Evolutionary conservation across 2,113 vertebrate genomes (phyloP), one percentile per base, ranked within the genome.

Genomic region (Mormoops blainvillei): DNA sequence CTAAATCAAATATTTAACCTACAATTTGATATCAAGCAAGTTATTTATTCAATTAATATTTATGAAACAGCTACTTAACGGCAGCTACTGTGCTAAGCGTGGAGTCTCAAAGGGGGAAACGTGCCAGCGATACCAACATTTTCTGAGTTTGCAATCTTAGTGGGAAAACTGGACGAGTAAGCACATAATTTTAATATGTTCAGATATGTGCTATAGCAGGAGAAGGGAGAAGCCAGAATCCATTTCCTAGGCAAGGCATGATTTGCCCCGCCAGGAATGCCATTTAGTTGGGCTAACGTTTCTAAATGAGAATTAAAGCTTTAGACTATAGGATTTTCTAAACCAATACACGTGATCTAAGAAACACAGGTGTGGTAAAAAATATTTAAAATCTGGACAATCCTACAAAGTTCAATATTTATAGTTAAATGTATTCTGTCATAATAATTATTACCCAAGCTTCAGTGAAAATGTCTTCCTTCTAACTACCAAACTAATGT

Each of bases 1-100:
- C 86, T 58, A 92, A 89, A 67, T 93, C 94, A 97, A 91, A 97
- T 94, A 96, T 96, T 97, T 90, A 92, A 97, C 28, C 58, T 86
- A 77, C 13, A 73, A 73, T 94, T 96, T 94, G 77, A 92, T 91
- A 87, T 61, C 80, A 94, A 95, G 65, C 48, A 80, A 92, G 36
- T 68, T 95, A 95, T 86, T 92, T 91, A 90, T 87, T 88, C 61
- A 92, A 52, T 96, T 71, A 85, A 94, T 96, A 96, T 96, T 96
- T 87, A 95, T 74, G 91, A 56, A 85, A 81, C 9, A 68, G 24
- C 76, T 95, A 86, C 52, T 93, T 92, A 68, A 68, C 68, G 43
- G 22, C 19, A 68, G 22, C 43, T 13, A 50, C 16, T 16, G 11
- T 67, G 45, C 84, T 83, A 76, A 56, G 43, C 3, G 0, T 26